Evolutionary conservation across 2,797 vertebrate species (phyloP), one percentile per base, ranked within the genome.

Genomic region (Thaleichthys pacificus): DNA sequence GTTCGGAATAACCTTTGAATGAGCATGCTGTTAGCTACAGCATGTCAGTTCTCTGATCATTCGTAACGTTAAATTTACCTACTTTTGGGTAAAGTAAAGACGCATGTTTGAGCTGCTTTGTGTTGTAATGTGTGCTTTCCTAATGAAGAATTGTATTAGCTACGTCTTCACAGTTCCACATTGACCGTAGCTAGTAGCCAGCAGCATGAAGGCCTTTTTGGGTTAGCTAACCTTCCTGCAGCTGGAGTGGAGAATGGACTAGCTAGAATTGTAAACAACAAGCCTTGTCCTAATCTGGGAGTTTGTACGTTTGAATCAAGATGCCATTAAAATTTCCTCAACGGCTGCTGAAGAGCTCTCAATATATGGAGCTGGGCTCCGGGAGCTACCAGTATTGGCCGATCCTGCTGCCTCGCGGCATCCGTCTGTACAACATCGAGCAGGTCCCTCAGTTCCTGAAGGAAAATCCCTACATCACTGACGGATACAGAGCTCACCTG

Each of bases 381-480:
- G 49, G 96, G 71, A 93, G 94, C 82, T 96, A 96, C 84, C 96
- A 97, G 80, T 96, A 97, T 87, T 98, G 97, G 97, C 96, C 97
- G 0, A 95, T 98, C 70, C 90, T 99, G 71, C 89, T 97, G 22
- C 96, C 97, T 24, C 93, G 96, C 77, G 95, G 96, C 71, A 99
- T 99, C 77, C 91, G 97, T 11, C 91, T 98, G 11, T 99, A 98
- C 92, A 98, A 96, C 17, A 98, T 95, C 49, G 97, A 99, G 81
- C 97, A 99, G 89, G 95, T 98, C 81, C 97, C 97, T 0, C 88
- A 94, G 49, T 98, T 97, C 83, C 95, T 99, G 61, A 96, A 95
- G 87, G 97, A 98, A 86, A 99, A 99, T 86, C 97, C 97, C 0
- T 99, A 95, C 91, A 98, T 99, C 91, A 99, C 97, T 3, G 97